Conservation (phyloP, 2,113 vertebrate species). For the Hymenochirus boettgeri region DNA sequence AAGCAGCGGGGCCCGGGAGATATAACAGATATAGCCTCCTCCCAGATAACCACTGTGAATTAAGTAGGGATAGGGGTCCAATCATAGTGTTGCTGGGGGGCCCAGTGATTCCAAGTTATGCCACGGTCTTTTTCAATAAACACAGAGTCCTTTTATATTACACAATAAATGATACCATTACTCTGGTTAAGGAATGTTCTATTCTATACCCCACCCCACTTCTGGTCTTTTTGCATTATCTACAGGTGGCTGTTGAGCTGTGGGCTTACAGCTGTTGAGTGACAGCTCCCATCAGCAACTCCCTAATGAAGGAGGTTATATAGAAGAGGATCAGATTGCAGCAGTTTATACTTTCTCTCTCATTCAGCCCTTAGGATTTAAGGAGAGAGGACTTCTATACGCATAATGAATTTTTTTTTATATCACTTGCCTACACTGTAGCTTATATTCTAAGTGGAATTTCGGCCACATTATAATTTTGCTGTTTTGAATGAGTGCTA, state of each 20-base stretch:
- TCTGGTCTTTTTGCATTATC: conserved; percentile 45
- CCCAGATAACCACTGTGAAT: too few species aligned
- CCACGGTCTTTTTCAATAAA: background rate
- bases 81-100: too few species aligned
- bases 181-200: accelerated
- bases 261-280: conserved; percentile 43
- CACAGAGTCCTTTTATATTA: background rate
- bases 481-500: background rate
- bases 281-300: conserved; percentile 60
- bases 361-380: conserved; percentile 16
- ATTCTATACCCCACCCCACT: conserved; percentile 20
- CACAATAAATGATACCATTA: conserved; percentile 5
- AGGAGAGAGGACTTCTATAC: background rate
- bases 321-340: conserved; percentile 45
- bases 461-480: background rate
- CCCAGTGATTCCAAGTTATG: too few species aligned
- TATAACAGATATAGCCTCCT: too few species aligned
- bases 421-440: background rate
- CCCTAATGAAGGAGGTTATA: conserved; percentile 55
- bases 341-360: conserved; percentile 39
- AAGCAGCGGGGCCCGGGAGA: too few species aligned
- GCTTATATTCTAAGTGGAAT: background rate
- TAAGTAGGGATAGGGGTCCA: too few species aligned
- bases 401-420: conserved; percentile 8
- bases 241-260: conserved; percentile 51